Base-by-base conservation (phyloP, 2,113 vertebrate genomes). In the Aix galericulata region DNA sequence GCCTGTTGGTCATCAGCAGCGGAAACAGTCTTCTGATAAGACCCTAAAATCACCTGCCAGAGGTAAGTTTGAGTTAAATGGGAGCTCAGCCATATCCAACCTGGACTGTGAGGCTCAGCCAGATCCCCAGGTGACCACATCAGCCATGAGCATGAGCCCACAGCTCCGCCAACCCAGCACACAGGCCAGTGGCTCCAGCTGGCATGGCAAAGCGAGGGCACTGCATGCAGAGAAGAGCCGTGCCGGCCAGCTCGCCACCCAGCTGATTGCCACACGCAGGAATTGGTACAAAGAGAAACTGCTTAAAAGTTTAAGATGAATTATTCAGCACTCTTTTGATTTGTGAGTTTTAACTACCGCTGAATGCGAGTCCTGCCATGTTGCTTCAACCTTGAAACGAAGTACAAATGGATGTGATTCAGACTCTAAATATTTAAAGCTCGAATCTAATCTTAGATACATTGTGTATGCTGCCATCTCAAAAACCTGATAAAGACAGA, bases 371-470 rank as follows among this genome's bases (percentile, higher is more conserved):
- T 86, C 94, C 88, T 85, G 80, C 81, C 85, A 64, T 67, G 58
- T 93, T 76, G 72, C 73, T 91, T 95, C 87, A 95, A 89, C 87
- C 89, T 90, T 92, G 95, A 91, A 89, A 83, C 38, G 73, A 93
- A 93, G 71, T 86, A 87, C 91, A 96, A 97, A 87, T 91, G 85
- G 50, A 88, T 91, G 55, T 78, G 90, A 89, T 93, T 77, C 78
- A 91, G 79, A 88, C 11, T 66, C 72, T 95, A 91, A 97, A 96
- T 95, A 94, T 96, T 97, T 95, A 93, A 97, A 96, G 74, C 15
- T 40, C 63, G 81, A 94, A 84, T 96, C 92, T 94, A 94, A 97
- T 93, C 88, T 95, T 94, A 83, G 89, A 76, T 92, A 93, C 81
- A 85, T 89, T 86, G 78, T 91, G 56, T 87, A 68, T 84, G 80